Conservation (phyloP, 2,888 invertebrate species). For the Fragum whitleyi region DNA sequence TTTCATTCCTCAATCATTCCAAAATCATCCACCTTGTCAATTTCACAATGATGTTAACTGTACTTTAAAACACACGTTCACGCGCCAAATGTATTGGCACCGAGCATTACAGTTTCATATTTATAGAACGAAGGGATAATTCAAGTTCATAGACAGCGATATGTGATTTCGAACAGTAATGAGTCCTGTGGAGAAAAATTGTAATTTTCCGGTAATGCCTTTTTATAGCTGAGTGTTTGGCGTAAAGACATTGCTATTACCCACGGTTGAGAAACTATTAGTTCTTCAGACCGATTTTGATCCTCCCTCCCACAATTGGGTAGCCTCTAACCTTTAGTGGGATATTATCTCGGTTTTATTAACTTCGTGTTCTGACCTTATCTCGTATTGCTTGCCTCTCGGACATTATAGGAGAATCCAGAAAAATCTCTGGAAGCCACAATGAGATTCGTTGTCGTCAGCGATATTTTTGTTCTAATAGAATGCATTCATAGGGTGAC, state of each 20-base stretch:
- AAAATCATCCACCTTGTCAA: too few relatives aligned
- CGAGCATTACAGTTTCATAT: too few relatives aligned
- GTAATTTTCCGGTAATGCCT: slow-evolving; percentile 33
- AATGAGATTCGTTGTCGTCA: too few relatives aligned
- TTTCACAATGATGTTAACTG: too few relatives aligned
- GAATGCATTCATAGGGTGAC: too few relatives aligned
- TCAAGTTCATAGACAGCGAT: slow-evolving; percentile 9
- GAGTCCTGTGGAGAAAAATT: slow-evolving; percentile 6
- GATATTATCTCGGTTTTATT: slow-evolving; percentile 1
- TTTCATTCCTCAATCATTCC: too few relatives aligned
- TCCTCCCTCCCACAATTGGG: background rate
- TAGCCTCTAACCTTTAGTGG: background rate
- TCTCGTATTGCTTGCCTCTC: background rate
- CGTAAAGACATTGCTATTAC: slow-evolving; percentile 24
- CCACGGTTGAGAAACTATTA: slow-evolving; percentile 4
- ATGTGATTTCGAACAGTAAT: slow-evolving; percentile 20
- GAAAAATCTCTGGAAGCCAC: background rate
- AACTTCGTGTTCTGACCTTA: slow-evolving; percentile 10
- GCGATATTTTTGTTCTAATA: too few relatives aligned
- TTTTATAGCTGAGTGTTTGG: slow-evolving; percentile 19
- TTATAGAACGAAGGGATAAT: too few relatives aligned
- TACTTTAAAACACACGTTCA: too few relatives aligned
- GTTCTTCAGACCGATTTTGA: background rate
- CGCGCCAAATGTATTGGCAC: too few relatives aligned
- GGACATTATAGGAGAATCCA: background rate